A percentile compares a stretch with the other conserved stretches of the same genome.
These are phyloP conservation scores for Spatulosminthurus flaviceps DNA, from an alignment of 2,888 invertebrate species.

Conservation along the genomic window DNA sequence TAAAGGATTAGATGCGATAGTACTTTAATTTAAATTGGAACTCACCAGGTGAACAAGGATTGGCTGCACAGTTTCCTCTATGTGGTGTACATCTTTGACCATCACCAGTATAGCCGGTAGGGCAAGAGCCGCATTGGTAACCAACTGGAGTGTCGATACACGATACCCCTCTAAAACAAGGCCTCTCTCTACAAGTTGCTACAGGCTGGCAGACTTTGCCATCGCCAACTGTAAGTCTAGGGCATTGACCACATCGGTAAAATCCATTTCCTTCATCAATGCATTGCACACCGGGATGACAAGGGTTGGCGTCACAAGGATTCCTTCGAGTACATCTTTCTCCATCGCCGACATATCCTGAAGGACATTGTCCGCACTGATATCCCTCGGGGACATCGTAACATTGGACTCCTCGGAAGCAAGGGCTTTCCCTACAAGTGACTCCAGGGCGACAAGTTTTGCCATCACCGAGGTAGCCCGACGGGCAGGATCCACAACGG, in stretches of 20 bases:
- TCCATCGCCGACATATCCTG: slow-evolving; percentile 28
- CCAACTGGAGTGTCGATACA: slow-evolving; percentile 37
- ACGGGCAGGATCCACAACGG: slow-evolving; percentile 39
- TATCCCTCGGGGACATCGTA: slow-evolving; percentile 30
- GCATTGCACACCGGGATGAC: slow-evolving; percentile 40
- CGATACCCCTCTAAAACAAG: slow-evolving; percentile 36
- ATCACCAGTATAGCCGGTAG: slow-evolving; percentile 41
- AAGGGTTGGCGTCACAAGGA: slow-evolving; percentile 43
- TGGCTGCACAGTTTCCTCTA: slow-evolving; percentile 26
- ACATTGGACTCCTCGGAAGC: slow-evolving; percentile 35
- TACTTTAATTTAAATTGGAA: too few relatives aligned
- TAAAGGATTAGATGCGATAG: too few relatives aligned
- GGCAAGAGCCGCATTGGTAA: slow-evolving; percentile 33
- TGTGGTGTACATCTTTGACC: slow-evolving; percentile 33
- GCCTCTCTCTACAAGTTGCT: slow-evolving; percentile 32
- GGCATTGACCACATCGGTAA: slow-evolving; percentile 35
- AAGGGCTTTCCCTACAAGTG: slow-evolving; percentile 29
- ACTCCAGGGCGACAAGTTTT: background rate
- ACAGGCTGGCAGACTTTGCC: slow-evolving; percentile 32
- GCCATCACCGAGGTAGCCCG: slow-evolving; percentile 24
- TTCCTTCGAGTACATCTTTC: slow-evolving; percentile 34
- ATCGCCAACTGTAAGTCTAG: slow-evolving; percentile 33
- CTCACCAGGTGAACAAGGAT: slow-evolving; percentile 40
- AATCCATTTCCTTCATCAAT: slow-evolving; percentile 29
- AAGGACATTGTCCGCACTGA: slow-evolving; percentile 37